A percentile compares a stretch with the other conserved stretches of the same genome.
Conservation (phyloP, 2,113 vertebrate genomes). For the Otis tarda region DNA sequence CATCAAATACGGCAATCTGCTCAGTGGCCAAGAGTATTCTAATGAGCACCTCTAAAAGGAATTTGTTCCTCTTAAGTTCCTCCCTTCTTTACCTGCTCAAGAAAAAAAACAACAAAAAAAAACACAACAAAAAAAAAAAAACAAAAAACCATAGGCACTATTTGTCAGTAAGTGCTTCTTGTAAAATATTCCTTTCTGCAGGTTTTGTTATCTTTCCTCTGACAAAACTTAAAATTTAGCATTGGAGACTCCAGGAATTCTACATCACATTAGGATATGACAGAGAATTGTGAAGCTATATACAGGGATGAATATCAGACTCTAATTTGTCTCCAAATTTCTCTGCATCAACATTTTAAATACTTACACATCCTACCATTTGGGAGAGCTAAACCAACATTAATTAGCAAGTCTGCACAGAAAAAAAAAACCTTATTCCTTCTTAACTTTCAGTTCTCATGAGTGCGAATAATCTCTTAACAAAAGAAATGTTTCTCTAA, state of each 20-base stretch:
- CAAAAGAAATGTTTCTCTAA: constrained; percentile 46
- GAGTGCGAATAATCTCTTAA: constrained; percentile 29
- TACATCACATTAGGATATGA: background rate
- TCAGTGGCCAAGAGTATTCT: background rate
- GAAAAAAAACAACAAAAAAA: background rate
- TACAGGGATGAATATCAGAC: background rate
- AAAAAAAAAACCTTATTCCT: constrained; percentile 29
- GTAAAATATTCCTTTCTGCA: background rate
- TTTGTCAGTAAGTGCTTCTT: background rate
- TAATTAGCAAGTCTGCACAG: constrained; percentile 1
- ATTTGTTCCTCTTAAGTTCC: background rate
- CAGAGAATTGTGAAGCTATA: background rate
- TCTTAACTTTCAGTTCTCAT: constrained; percentile 41
- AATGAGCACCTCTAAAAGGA: background rate
- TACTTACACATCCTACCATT: background rate
- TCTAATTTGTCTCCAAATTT: background rate
- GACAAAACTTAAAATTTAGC: background rate
- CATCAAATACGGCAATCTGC: background rate
- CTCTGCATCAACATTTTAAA: background rate
- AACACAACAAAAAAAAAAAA: too few species aligned
- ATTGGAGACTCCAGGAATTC: background rate
- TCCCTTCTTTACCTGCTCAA: background rate
- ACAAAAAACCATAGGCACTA: background rate
- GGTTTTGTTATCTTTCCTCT: background rate
- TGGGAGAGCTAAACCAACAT: constrained; percentile 1